phyloP scores from a whole-genome alignment of 2,113 vertebrate genomes.

The Sakesphorus luctuosus region DNA sequence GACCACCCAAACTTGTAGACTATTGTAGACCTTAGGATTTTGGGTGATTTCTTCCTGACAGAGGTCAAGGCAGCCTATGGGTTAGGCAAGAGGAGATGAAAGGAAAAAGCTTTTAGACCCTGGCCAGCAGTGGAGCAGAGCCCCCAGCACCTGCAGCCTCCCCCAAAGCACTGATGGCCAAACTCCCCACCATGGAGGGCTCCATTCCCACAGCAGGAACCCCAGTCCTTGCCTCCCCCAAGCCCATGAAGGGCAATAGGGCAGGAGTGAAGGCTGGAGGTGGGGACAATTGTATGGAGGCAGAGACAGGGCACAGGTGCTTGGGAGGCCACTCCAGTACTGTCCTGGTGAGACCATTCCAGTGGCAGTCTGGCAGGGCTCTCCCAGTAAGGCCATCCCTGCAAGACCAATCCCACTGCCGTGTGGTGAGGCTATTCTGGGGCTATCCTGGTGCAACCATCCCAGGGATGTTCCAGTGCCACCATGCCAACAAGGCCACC shows the following conservation, averaged over 20 bases:
- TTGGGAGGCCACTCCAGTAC: neutral
- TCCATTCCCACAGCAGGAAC: rapidly evolving
- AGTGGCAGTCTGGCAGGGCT: neutral
- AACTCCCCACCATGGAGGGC: neutral
- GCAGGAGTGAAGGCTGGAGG: neutral
- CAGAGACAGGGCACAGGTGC: neutral
- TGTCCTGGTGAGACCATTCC: neutral
- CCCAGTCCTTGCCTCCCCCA: rapidly evolving
- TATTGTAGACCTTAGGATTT: neutral
- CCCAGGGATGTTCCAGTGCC: neutral
- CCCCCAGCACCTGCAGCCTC: rapidly evolving
- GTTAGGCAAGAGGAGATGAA: neutral
- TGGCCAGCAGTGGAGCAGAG: neutral
- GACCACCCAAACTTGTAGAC: neutral
- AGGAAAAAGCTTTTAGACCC: neutral
- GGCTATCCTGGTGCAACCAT: neutral
- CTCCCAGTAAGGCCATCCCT: neutral
- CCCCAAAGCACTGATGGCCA: neutral
- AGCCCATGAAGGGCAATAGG: rapidly evolving
- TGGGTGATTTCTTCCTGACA: neutral
- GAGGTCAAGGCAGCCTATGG: neutral
- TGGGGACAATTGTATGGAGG: neutral
- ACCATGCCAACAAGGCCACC: neutral
- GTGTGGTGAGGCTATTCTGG: neutral
- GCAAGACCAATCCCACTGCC: neutral